Evolutionary conservation across 2,113 vertebrate genomes (phyloP).

Genomic region (Zosterops japonicus): DNA sequence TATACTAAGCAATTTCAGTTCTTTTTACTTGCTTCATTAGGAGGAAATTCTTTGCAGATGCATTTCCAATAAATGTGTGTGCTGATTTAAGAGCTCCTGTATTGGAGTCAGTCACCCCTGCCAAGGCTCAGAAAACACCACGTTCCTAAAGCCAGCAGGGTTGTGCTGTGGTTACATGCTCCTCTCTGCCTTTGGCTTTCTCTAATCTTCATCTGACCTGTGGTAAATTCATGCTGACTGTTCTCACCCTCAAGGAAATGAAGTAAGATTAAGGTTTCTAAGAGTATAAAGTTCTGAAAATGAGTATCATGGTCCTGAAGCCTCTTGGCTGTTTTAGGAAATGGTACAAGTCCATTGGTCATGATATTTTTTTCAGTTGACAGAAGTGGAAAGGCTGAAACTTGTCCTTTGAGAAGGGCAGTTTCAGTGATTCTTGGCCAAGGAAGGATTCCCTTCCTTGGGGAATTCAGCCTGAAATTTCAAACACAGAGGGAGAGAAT

Average conservation of each 20-base stretch:
- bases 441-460: background rate
- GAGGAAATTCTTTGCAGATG: slow-evolving; percentile 43
- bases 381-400: background rate
- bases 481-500: background rate
- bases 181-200: background rate
- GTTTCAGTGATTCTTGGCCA: background rate
- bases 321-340: background rate
- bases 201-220: slow-evolving; percentile 33
- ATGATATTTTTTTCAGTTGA: background rate
- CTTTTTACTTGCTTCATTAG: slow-evolving; percentile 54
- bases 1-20: slow-evolving; percentile 61
- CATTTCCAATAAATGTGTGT: slow-evolving; percentile 21
- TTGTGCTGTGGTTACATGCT: background rate
- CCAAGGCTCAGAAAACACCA: slow-evolving; percentile 8
- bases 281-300: slow-evolving; percentile 20
- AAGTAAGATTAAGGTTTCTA: slow-evolving; percentile 28
- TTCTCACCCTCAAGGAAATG: slow-evolving; percentile 30
- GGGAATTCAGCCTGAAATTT: background rate
- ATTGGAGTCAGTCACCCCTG: background rate
- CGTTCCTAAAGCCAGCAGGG: background rate
- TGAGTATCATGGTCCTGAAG: background rate
- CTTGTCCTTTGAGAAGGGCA: background rate
- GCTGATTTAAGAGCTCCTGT: slow-evolving; percentile 28
- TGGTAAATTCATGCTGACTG: slow-evolving; percentile 30
- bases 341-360: background rate